A percentile compares a stretch with the other conserved stretches of the same genome.
Conservation (phyloP, 2,113 vertebrate genomes). For the Typhlomys cinereus region DNA sequence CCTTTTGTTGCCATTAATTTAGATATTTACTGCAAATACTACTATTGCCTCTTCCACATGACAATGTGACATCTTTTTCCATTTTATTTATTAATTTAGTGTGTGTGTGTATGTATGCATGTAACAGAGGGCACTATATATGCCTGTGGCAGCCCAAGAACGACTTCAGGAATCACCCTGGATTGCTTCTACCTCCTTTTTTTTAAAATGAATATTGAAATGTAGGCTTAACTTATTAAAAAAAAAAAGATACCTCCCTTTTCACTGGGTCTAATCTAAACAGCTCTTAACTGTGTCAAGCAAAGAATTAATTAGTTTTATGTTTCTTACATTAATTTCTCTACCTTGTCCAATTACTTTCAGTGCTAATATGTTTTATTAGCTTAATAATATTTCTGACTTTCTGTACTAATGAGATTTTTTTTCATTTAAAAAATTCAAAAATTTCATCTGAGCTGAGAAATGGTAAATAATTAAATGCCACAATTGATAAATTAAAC, state of each 20-base stretch:
- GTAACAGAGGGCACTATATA: no score
- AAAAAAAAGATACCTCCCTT: conserved; percentile 43
- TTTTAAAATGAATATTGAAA: conserved; percentile 76
- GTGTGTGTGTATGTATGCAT: no score
- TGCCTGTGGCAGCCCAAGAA: no score
- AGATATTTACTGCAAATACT: neutral
- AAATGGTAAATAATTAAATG: conserved; percentile 61
- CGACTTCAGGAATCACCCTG: conserved; percentile 55
- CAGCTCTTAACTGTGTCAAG: conserved; percentile 60
- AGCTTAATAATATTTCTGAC: conserved; percentile 59
- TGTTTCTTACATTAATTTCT: conserved; percentile 59
- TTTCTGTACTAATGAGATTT: conserved; percentile 53
- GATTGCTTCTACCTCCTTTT: conserved; percentile 77
- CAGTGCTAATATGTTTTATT: conserved; percentile 64
- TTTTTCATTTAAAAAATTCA: conserved; percentile 53
- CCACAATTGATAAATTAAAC: neutral
- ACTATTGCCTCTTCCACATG: conserved; percentile 1
- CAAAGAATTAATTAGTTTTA: conserved; percentile 68
- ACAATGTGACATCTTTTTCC: conserved; percentile 16
- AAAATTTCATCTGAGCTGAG: conserved; percentile 56
- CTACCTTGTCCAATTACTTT: conserved; percentile 68
- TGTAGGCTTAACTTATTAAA: conserved; percentile 71
- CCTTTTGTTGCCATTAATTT: neutral
- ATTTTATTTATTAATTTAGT: no score
- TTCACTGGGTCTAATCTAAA: conserved; percentile 59